These are phyloP conservation scores for Microctonus aethiopoides DNA, from an alignment of 2,888 invertebrate genomes.

Conservation along the genomic window DNA sequence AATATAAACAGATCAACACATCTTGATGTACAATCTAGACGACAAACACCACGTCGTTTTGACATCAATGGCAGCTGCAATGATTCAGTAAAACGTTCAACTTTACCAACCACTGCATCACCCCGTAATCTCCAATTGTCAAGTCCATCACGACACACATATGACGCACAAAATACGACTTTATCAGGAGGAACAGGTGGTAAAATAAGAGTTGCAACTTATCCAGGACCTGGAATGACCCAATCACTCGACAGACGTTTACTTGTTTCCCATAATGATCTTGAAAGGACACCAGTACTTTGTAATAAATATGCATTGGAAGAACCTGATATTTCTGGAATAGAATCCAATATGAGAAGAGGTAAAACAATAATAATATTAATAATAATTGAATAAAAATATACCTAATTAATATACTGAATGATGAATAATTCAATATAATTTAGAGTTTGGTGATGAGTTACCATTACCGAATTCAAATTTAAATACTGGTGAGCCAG, in stretches of 20 bases:
- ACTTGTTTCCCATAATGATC: constrained; percentile 58
- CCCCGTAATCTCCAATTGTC: constrained; percentile 33
- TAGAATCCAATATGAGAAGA: no score
- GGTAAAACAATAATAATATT: background rate
- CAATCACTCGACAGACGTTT: constrained; percentile 61
- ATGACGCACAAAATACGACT: constrained; percentile 23
- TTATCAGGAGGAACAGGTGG: constrained; percentile 20
- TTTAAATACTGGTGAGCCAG: background rate
- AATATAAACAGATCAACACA: constrained; percentile 73
- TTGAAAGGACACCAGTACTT: constrained; percentile 73
- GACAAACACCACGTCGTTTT: constrained; percentile 35
- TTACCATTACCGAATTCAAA: constrained; percentile 7
- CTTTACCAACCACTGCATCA: constrained; percentile 18
- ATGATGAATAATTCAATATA: background rate
- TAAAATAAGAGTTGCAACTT: background rate
- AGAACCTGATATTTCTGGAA: constrained; percentile 33
- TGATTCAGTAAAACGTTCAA: constrained; percentile 22
- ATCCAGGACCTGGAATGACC: constrained; percentile 44
- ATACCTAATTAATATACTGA: background rate
- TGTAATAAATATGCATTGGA: constrained; percentile 79
- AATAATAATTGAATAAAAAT: background rate
- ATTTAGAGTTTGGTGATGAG: constrained; percentile 9
- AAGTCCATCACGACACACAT: constrained; percentile 23
- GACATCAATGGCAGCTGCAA: constrained; percentile 17
- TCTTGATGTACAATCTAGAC: constrained; percentile 82